Percentiles rank a stretch among this genome's conserved stretches.
Conservation (phyloP, 2,888 invertebrate species). For the Drosophila leonis region DNA sequence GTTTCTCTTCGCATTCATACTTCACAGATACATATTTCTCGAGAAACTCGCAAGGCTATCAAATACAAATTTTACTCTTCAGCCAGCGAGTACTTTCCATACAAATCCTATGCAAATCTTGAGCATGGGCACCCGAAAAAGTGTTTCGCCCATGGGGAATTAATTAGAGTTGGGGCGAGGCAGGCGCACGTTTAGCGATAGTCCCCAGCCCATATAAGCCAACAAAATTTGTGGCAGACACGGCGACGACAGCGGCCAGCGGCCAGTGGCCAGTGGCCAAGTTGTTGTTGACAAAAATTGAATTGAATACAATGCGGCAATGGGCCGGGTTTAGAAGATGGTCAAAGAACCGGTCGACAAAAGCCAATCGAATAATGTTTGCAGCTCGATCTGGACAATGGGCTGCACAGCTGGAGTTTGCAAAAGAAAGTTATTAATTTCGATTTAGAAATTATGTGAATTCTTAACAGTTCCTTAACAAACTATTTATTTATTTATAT, state of each 20-base stretch:
- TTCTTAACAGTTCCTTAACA: too few relatives aligned
- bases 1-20: constrained; percentile 17
- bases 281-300: constrained; percentile 68
- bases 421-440: not conserved
- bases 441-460: not conserved
- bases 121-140: constrained; percentile 49
- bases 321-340: constrained; percentile 30
- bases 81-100: constrained; percentile 38
- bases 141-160: constrained; percentile 79
- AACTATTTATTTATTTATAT: too few relatives aligned
- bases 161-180: constrained; percentile 64
- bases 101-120: constrained; percentile 63
- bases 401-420: constrained; percentile 1
- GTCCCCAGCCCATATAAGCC: constrained; percentile 29
- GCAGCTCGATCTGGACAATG: constrained; percentile 38
- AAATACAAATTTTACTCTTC: constrained; percentile 11
- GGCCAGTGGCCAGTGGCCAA: constrained; percentile 25
- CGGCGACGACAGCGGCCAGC: constrained; percentile 61
- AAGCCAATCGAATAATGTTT: constrained; percentile 21
- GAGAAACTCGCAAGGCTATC: constrained; percentile 12
- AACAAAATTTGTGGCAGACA: constrained; percentile 55
- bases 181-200: constrained; percentile 40
- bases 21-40: constrained; percentile 32
- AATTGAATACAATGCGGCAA: constrained; percentile 70
- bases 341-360: constrained; percentile 48